phyloP scores from a whole-genome alignment of 2,797 vertebrate species.

The Alosa sapidissima region DNA sequence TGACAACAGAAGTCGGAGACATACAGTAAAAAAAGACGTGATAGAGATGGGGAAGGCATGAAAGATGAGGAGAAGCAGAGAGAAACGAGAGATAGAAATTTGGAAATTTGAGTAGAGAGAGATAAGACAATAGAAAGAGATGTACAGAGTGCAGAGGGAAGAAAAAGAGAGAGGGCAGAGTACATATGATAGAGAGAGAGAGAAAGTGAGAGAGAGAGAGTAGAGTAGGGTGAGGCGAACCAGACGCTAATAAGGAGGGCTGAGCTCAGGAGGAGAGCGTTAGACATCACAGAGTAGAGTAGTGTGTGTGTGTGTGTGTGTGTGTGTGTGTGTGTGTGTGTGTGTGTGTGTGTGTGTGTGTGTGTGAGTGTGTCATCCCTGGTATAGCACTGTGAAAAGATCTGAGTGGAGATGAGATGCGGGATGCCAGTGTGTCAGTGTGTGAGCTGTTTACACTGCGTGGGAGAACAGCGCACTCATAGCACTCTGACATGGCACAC shows the following conservation, averaged over 20 bases:
- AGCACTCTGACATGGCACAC: too few species aligned
- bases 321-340: not conserved
- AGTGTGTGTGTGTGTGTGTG: not conserved
- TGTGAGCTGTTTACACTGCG: too few species aligned
- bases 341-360: not conserved
- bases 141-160: not conserved
- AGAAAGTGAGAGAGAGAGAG: not conserved
- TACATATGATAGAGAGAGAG: not conserved
- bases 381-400: not conserved
- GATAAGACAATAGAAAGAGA: not conserved
- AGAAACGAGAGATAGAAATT: not conserved
- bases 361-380: not conserved
- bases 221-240: not conserved
- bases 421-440: not conserved
- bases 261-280: not conserved
- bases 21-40: not conserved
- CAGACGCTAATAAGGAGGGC: not conserved
- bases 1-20: slow-evolving; percentile 2
- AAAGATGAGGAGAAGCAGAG: not conserved
- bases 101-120: not conserved
- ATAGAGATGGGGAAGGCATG: not conserved
- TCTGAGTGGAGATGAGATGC: too few species aligned
- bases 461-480: too few species aligned
- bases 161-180: not conserved
- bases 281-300: not conserved